Evolutionary conservation across 2,113 vertebrate genomes (phyloP).

Genomic region (Pyrgilauda ruficollis): DNA sequence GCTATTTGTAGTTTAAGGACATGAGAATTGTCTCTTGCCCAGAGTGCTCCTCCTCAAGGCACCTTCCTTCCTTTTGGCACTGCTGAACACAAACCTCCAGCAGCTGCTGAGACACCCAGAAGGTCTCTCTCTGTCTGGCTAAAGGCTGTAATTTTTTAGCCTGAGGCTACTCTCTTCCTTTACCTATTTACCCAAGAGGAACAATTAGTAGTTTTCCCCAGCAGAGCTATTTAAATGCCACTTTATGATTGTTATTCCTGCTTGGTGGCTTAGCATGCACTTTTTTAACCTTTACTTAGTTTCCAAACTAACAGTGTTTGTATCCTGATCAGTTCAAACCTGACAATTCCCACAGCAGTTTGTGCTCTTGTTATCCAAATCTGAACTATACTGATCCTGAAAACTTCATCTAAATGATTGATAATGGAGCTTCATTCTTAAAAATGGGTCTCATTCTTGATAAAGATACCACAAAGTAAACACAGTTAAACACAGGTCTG

Average conservation of each 20-base stretch:
- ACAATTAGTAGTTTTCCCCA: background rate
- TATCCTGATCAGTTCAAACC: background rate
- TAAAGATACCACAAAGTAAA: background rate
- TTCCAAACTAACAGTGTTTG: background rate
- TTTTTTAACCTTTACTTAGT: background rate
- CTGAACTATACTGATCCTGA: background rate
- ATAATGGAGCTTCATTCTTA: background rate
- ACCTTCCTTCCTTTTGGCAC: background rate
- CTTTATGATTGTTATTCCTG: background rate
- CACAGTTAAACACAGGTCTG: fast-evolving
- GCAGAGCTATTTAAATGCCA: background rate
- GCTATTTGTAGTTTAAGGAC: background rate
- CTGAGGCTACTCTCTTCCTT: background rate
- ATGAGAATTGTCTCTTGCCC: background rate
- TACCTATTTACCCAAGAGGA: background rate
- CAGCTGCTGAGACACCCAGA: background rate
- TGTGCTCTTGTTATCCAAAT: background rate
- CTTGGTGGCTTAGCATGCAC: background rate
- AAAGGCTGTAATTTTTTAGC: background rate
- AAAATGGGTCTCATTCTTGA: background rate
- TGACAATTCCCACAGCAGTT: background rate
- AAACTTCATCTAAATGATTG: background rate
- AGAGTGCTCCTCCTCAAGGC: background rate
- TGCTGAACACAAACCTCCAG: background rate
- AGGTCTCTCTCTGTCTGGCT: background rate